A percentile compares a stretch with the other conserved stretches of the same genome.
Evolutionary conservation across 1,140 invertebrate species (phyloP).

Genomic region (Drosophila ananassae): DNA sequence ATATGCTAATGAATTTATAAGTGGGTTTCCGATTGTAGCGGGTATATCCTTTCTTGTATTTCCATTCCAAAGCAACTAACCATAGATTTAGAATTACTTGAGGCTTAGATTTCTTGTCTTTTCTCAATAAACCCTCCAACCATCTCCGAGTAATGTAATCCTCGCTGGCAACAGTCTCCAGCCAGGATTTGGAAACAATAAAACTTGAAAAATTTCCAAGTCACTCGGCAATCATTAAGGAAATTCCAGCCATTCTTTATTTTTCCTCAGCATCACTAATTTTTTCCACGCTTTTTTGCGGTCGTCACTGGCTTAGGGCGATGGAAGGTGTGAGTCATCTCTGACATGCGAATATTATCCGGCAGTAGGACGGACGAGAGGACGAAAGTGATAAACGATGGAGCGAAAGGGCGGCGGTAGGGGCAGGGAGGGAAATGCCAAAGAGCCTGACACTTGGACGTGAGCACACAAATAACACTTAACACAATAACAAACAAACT

Average conservation of each 20-base stretch:
- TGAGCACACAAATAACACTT: slow-evolving; percentile 82
- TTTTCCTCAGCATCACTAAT: slow-evolving; percentile 27
- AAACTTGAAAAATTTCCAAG: slow-evolving; percentile 29
- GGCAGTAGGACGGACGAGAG: slow-evolving; percentile 15
- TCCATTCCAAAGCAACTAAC: background rate
- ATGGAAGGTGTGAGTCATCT: slow-evolving; percentile 47
- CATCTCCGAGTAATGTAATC: background rate
- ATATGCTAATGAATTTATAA: slow-evolving; percentile 78
- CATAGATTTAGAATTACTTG: background rate
- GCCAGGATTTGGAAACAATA: slow-evolving; percentile 23
- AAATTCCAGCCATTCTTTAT: slow-evolving; percentile 28
- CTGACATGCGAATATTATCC: slow-evolving; percentile 66
- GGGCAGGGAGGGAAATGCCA: slow-evolving; percentile 29
- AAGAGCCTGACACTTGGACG: slow-evolving; percentile 77
- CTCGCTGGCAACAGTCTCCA: background rate
- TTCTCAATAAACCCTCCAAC: background rate
- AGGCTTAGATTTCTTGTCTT: too few relatives aligned
- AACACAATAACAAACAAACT: slow-evolving; percentile 84
- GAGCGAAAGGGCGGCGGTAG: slow-evolving; percentile 12
- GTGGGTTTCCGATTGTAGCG: slow-evolving; percentile 31
- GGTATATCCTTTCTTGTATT: background rate
- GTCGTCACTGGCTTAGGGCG: slow-evolving; percentile 41
- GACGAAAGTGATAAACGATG: slow-evolving; percentile 79
- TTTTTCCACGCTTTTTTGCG: slow-evolving; percentile 29
- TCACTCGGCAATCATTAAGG: slow-evolving; percentile 61